phyloP scores from a whole-genome alignment of 2,797 vertebrate species.

The Triplophysa yarkandensis region DNA sequence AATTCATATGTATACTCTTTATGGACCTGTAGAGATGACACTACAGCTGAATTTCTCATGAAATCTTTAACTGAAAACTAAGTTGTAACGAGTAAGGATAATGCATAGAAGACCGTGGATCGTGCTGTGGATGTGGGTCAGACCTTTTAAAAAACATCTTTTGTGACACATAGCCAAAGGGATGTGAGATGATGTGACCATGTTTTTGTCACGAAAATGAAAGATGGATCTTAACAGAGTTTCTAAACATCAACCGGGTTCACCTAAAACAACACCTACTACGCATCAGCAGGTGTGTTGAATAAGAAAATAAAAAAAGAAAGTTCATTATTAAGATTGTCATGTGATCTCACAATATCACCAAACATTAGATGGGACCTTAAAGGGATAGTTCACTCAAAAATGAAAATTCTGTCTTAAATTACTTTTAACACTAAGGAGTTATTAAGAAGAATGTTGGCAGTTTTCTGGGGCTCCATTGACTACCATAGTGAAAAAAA shows the following conservation, averaged over 20 bases:
- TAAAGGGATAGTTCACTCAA: not conserved
- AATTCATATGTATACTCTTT: not conserved
- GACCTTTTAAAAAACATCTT: not conserved
- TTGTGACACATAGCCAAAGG: constrained; percentile 35
- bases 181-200: constrained; percentile 32
- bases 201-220: constrained; percentile 40
- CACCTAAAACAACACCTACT: constrained; percentile 36
- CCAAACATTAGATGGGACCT: not conserved
- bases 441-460: too few relatives aligned
- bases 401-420: too few relatives aligned
- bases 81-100: constrained; percentile 1
- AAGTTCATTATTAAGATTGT: not conserved
- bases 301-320: constrained; percentile 12
- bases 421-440: too few relatives aligned
- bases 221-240: constrained; percentile 24
- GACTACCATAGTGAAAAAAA: too few relatives aligned
- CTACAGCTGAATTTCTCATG: not conserved
- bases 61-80: not conserved
- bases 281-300: constrained; percentile 35
- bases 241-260: constrained; percentile 28
- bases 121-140: constrained; percentile 26
- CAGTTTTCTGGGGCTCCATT: too few relatives aligned
- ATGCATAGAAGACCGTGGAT: not conserved
- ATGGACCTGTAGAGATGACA: not conserved
- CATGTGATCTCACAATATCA: not conserved